Evolutionary conservation across 1,140 invertebrate species (phyloP), one percentile per base, ranked within the genome.

Genomic region (Forficula auricularia): DNA sequence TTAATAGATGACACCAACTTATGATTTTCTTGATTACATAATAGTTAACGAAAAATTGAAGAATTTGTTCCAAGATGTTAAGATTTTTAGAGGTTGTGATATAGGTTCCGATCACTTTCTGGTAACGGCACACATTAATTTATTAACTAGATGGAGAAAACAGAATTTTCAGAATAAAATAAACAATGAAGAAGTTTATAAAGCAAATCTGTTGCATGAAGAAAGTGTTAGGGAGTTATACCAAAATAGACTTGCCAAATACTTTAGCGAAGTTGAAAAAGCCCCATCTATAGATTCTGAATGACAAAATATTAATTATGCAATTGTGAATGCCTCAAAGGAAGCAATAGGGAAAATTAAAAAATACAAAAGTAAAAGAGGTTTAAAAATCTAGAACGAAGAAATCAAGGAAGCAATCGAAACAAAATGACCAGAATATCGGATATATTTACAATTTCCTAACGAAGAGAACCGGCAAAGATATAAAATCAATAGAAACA

Each of bases 1-100:
- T n/a, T n/a, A n/a, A n/a, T n/a, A n/a, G n/a, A n/a, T n/a, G n/a
- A n/a, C n/a, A n/a, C n/a, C n/a, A n/a, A n/a, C n/a, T n/a, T n/a
- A n/a, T n/a, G n/a, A n/a, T n/a, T n/a, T n/a, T n/a, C n/a, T n/a
- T 36, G 35, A 12, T 15, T 36, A 15, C 35, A 36, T 36, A 36
- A 36, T 36, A 14, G 35, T 3, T 14, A 36, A 36, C 1, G 16
- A 36, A 14, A 36, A 36, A 15, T 14, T 14, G 16, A 14, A 2
- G 8, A 36, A 15, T 36, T 36, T 36, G 2, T 2, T 36, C n/a
- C 10, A 8, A 36, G 34, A 36, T 36, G 35, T 2, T 14, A 36
- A 15, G 16, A 1, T 36, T n/a, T n/a, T n/a, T n/a, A n/a, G n/a
- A n/a, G n/a, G n/a, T n/a, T n/a, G n/a, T n/a, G n/a, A 12, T 15